Conservation (phyloP, 2,888 invertebrate species). For the Drosophila incognita region DNA sequence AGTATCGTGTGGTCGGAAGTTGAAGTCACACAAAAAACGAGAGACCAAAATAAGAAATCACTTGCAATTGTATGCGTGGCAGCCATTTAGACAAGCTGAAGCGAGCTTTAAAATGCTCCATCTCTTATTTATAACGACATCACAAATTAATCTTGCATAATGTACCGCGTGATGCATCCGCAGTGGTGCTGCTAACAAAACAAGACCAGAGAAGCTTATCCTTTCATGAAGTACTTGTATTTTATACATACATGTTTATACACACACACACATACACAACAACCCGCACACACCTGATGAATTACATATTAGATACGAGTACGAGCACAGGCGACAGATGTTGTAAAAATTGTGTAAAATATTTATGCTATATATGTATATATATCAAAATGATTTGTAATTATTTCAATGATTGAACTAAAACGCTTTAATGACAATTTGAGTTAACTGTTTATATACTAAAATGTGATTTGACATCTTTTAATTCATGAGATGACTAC, state of each 20-base stretch:
- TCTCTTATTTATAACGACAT: slow-evolving; percentile 79
- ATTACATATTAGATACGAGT: slow-evolving; percentile 25
- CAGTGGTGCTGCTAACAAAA: slow-evolving; percentile 19
- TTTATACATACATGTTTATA: slow-evolving; percentile 32
- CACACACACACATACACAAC: not conserved
- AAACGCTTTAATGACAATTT: not conserved
- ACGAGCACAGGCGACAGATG: slow-evolving; percentile 18
- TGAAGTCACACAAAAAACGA: not conserved
- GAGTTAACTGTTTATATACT: not conserved
- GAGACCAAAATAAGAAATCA: slow-evolving; percentile 14
- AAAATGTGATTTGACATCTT: not conserved
- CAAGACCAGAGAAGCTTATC: slow-evolving; percentile 60
- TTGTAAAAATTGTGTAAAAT: no score
- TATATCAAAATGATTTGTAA: not conserved
- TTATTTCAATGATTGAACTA: not conserved
- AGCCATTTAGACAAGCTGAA: slow-evolving; percentile 45
- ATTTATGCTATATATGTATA: not conserved
- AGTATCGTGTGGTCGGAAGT: not conserved
- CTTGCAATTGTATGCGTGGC: slow-evolving; percentile 27
- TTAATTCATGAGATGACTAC: not conserved
- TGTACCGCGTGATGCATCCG: slow-evolving; percentile 61
- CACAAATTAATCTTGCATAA: slow-evolving; percentile 78
- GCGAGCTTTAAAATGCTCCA: slow-evolving; percentile 67
- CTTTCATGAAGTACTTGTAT: slow-evolving; percentile 71
- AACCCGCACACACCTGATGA: slow-evolving; percentile 39